Evolutionary conservation across 2,888 invertebrate genomes (phyloP).

Genomic region (Syritta pipiens): DNA sequence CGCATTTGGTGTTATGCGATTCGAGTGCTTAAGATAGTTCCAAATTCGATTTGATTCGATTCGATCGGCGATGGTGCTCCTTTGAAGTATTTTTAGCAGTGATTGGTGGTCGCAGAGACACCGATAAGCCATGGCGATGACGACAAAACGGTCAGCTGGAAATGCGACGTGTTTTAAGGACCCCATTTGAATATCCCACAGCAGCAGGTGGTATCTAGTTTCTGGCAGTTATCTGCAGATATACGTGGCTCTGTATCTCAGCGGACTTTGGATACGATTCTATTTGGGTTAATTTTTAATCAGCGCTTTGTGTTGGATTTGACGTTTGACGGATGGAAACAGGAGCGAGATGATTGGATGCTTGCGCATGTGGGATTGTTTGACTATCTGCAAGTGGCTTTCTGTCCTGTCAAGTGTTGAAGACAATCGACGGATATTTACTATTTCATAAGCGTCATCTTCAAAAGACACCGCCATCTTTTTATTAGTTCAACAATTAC

Average conservation of each 20-base stretch:
- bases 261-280: constrained; percentile 4
- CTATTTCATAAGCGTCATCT: neutral
- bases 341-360: neutral
- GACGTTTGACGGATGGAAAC: neutral
- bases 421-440: neutral
- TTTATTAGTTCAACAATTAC: constrained; percentile 7
- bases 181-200: neutral
- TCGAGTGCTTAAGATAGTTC: neutral
- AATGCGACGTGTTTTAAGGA: neutral
- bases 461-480: neutral
- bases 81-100: constrained; percentile 18
- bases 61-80: constrained; percentile 1
- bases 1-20: neutral
- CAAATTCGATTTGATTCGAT: neutral
- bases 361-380: too few species aligned
- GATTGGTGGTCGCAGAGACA: neutral
- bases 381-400: too few species aligned
- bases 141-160: neutral
- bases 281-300: constrained; percentile 1
- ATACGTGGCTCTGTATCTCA: neutral
- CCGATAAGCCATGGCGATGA: constrained; percentile 2
- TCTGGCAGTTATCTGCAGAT: neutral
- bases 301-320: neutral
- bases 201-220: constrained; percentile 11
- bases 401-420: too few species aligned